Evolutionary conservation across 2,888 invertebrate genomes (phyloP).

Genomic region (Machimus atricapillus): DNA sequence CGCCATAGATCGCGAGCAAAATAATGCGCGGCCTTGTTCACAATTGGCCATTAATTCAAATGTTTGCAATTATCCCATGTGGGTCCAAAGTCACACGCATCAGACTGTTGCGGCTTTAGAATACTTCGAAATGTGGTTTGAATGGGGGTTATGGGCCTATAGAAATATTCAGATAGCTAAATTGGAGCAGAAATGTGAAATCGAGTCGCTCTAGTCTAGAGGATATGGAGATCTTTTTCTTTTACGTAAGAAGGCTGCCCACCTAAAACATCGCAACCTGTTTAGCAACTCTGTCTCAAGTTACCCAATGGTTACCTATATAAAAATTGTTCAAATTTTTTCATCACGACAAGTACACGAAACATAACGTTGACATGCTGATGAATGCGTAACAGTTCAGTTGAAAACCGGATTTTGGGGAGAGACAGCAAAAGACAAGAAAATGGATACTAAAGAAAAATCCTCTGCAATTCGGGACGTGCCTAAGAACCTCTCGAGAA

Average conservation of each 20-base stretch:
- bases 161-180: background rate
- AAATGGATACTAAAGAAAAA: background rate
- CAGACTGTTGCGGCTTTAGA: too few species aligned
- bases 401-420: background rate
- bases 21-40: background rate
- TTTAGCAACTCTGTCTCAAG: background rate
- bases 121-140: background rate
- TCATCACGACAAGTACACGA: background rate
- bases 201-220: background rate
- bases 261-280: background rate
- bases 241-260: background rate
- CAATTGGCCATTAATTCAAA: slow-evolving; percentile 3
- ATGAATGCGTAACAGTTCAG: background rate
- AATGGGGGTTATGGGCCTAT: background rate
- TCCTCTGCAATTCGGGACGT: background rate
- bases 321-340: background rate
- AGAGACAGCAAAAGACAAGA: background rate
- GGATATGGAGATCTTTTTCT: background rate
- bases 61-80: background rate
- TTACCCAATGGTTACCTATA: background rate
- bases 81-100: background rate
- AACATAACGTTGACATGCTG: background rate
- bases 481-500: background rate
- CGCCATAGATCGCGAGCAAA: background rate
- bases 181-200: background rate